These are phyloP conservation scores for Meloidogyne floridensis DNA, from an alignment of 1,140 invertebrate genomes.

Conservation along the genomic window DNA sequence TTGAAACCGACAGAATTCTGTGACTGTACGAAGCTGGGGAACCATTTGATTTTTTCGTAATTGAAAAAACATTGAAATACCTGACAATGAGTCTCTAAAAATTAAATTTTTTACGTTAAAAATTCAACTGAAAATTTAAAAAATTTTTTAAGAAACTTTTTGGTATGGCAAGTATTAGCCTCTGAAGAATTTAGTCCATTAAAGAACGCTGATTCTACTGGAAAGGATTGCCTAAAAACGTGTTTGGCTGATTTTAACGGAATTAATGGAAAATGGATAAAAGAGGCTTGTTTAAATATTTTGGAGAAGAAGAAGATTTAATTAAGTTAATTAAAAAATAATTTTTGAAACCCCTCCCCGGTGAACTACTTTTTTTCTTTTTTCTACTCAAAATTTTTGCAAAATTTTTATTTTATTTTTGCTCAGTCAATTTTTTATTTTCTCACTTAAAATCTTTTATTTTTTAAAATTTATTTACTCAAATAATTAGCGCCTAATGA, in stretches of 20 bases:
- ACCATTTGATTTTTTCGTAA: too few relatives aligned
- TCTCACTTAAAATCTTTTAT: background rate
- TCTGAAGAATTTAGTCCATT: slow-evolving; percentile 94
- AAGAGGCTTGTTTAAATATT: background rate
- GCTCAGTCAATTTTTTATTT: background rate
- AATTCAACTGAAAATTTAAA: background rate
- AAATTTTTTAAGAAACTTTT: slow-evolving; percentile 74
- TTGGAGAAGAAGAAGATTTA: background rate
- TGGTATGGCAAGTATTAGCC: slow-evolving; percentile 86
- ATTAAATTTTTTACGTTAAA: too few relatives aligned
- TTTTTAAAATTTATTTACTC: background rate
- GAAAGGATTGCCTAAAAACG: slow-evolving; percentile 80
- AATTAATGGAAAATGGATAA: slow-evolving; percentile 10
- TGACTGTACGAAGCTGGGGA: too few relatives aligned
- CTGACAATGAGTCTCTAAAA: too few relatives aligned
- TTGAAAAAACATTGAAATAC: too few relatives aligned
- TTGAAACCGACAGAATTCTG: too few relatives aligned
- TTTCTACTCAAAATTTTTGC: background rate
- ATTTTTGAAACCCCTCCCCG: background rate
- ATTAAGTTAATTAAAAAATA: background rate
- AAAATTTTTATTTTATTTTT: too few relatives aligned
- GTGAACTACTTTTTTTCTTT: background rate
- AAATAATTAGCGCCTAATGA: background rate
- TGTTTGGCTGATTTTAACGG: slow-evolving; percentile 77
- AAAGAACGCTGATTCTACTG: slow-evolving; percentile 82